Evolutionary conservation across 2,888 invertebrate species (phyloP), one percentile per base, ranked within the genome.

Genomic region (Hypolimnas misippus): DNA sequence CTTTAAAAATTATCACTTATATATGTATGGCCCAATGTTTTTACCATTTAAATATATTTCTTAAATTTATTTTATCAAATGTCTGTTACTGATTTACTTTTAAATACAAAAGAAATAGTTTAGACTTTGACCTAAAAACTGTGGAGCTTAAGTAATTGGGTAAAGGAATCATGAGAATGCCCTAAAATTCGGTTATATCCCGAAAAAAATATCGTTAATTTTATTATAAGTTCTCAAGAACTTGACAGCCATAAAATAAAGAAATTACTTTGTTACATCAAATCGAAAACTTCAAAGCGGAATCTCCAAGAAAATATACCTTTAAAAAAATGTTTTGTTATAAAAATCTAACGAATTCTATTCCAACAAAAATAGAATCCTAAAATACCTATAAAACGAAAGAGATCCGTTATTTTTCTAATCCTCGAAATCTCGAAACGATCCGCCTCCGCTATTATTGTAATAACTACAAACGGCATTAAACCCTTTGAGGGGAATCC

Each of bases 391-490:
- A 49, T 29, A 49, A 25, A 29, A 29, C 14, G 14, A 14, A 49
- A 14, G 3, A 14, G n/a, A 29, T 6, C 49, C 7, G 19, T 46
- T 56, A 56, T 56, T 46, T 56, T 46, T 46, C 56, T 46, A 49
- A 49, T 49, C 25, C n/a, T 44, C 25, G 3, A 46, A 56, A 56
- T 44, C 25, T 33, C 33, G 16, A 33, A 56, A 19, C 46, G 44
- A 19, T 56, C 21, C 50, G 21, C 58, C 61, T 57, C 29, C 17
- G 53, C 52, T 59, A 59, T 65, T 62, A 59, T 62, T 59, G 33
- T 52, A 62, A 65, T 62, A 59, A 65, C 56, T 65, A 62, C 59
- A 62, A 65, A 65, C 62, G 49, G 59, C 38, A 62, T 65, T 65
- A 65, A 62, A 56, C 52, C 62, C 55, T 29, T 56, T 62, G 49